Conservation (phyloP, 1,140 invertebrate genomes). For the Eufriesea mexicana region DNA sequence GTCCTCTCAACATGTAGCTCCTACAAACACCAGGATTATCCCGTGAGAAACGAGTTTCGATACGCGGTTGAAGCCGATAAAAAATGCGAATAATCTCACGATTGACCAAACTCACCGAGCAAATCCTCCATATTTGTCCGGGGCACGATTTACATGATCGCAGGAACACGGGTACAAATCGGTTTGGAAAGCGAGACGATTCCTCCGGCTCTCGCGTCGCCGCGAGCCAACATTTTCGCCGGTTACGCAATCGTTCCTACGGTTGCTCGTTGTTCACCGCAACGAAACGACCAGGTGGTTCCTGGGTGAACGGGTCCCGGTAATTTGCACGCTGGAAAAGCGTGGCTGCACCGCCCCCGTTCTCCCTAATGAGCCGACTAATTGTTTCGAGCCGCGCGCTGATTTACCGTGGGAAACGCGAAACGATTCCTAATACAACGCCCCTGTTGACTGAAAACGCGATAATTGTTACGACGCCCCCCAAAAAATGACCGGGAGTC, state of each 20-base stretch:
- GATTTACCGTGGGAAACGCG: slow-evolving; percentile 61
- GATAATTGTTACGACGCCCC: slow-evolving; percentile 15
- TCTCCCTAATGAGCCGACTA: slow-evolving; percentile 58
- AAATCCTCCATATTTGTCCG: not conserved
- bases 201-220: slow-evolving; percentile 14
- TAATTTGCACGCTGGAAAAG: slow-evolving; percentile 45
- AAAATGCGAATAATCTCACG: not conserved
- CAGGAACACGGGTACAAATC: slow-evolving; percentile 31
- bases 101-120: not conserved
- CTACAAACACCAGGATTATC: slow-evolving; percentile 22
- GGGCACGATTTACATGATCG: slow-evolving; percentile 25
- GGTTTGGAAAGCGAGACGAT: slow-evolving; percentile 23
- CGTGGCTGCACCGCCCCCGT: slow-evolving; percentile 22
- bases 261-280: not conserved
- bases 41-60: slow-evolving; percentile 31
- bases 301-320: slow-evolving; percentile 8
- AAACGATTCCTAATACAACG: not conserved
- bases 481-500: not conserved
- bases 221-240: slow-evolving; percentile 23
- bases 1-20: not conserved
- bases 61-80: not conserved
- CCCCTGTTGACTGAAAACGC: not conserved
- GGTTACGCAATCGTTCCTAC: not conserved
- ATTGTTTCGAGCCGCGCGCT: slow-evolving; percentile 59
- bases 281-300: slow-evolving; percentile 4